phyloP scores from a whole-genome alignment of 2,797 vertebrate species.

The Pampus argenteus region DNA sequence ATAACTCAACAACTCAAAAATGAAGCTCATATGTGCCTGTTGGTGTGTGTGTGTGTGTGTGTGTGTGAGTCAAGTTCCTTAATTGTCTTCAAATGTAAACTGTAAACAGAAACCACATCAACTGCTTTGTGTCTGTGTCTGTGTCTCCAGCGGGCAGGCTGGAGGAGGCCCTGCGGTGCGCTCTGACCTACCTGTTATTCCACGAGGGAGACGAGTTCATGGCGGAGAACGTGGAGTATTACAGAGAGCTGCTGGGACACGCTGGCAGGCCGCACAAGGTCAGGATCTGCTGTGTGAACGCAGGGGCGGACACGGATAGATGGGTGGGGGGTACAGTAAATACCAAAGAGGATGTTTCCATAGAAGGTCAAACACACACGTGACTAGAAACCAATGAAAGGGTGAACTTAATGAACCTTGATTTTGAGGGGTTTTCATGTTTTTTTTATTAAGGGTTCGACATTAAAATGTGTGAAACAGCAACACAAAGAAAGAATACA shows the following conservation, averaged over 20 bases:
- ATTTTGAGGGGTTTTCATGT: background rate
- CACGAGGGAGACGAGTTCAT: constrained; percentile 91
- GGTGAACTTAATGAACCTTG: too few relatives aligned
- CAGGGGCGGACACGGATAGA: background rate
- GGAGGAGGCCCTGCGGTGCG: constrained; percentile 89
- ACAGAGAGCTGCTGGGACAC: constrained; percentile 85
- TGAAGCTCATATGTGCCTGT: background rate
- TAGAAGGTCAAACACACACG: background rate
- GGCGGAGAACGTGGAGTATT: constrained; percentile 90
- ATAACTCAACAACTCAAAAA: constrained; percentile 9
- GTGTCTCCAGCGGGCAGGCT: constrained; percentile 83
- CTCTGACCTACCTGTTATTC: constrained; percentile 92
- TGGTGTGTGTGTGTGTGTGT: background rate
- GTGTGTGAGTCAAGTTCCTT: background rate
- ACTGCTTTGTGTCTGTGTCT: constrained; percentile 7
- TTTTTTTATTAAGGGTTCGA: background rate
- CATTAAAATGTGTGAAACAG: too few relatives aligned
- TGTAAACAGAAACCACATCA: background rate
- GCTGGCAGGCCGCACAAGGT: constrained; percentile 88
- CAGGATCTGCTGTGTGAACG: background rate
- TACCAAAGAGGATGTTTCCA: background rate
- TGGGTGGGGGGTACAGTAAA: background rate
- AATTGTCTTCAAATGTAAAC: constrained; percentile 9
- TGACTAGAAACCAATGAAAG: too few relatives aligned
- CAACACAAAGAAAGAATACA: too few relatives aligned